phyloP scores from a whole-genome alignment of 2,797 vertebrate genomes.

The Tragelaphus oryx region DNA sequence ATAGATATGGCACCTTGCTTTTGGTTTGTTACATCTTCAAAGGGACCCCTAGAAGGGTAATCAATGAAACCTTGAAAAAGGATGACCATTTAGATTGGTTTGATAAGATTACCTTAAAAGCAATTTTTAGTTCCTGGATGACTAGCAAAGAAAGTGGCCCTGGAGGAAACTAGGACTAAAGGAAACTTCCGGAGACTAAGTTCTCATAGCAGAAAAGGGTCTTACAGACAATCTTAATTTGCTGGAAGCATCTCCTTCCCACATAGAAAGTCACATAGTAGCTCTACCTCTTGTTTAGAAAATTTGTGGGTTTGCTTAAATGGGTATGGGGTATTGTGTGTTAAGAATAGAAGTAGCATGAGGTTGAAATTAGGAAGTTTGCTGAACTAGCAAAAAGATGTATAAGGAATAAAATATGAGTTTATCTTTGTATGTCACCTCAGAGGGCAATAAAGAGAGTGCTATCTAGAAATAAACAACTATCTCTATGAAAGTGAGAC shows the following conservation, averaged over 20 bases:
- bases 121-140: constrained; percentile 35
- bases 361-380: not conserved
- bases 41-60: not conserved
- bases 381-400: not conserved
- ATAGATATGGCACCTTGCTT: not conserved
- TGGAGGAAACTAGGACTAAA: not conserved
- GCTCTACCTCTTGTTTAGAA: not conserved
- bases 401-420: not conserved
- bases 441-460: not conserved
- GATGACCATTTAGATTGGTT: not conserved
- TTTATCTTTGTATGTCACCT: not conserved
- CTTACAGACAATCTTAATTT: not conserved
- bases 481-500: not conserved
- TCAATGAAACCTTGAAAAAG: constrained; percentile 26
- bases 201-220: not conserved
- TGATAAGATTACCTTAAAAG: constrained; percentile 26
- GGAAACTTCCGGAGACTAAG: not conserved
- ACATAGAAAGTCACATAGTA: not conserved
- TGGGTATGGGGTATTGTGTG: not conserved
- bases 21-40: constrained; percentile 1
- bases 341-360: not conserved
- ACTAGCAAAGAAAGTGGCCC: not conserved
- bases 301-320: not conserved
- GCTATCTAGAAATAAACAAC: not conserved
- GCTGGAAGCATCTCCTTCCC: not conserved